Evolutionary conservation across 2,888 invertebrate genomes (phyloP), one percentile per base, ranked within the genome.

Genomic region (Epistrophe eligans): DNA sequence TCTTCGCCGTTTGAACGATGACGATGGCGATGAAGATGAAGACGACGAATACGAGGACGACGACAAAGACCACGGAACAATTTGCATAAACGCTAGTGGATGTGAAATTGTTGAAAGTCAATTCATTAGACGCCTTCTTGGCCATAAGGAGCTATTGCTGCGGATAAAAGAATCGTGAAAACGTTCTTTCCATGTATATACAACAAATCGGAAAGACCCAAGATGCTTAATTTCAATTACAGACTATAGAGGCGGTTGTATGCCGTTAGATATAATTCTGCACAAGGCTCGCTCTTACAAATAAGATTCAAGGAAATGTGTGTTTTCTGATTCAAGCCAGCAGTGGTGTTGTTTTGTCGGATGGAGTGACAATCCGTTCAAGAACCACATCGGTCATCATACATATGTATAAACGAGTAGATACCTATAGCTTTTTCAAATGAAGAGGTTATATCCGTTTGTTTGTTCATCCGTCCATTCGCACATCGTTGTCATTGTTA

Each of bases 101-200:
- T 79, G 79, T 76, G 83, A 87, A 79, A 79, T 87, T 76, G 71
- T 83, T 76, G 87, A 87, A 79, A 87, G 87, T 83, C 87, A 87
- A 87, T 87, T 87, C 87, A 87, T 87, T 87, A 87, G 87, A 87
- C 87, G 87, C 87, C 87, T 85, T 77, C 83, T 76, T 66, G 40
- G 71, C 76, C 71, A 74, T 70, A 84, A 80, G 80, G 74, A 74
- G 48, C 38, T 48, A 81, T 66, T 48, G 50, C 17, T 62, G n/a
- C 17, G 17, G 35, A 50, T 35, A 64, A 66, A 45, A 72, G 66
- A 84, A 84, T 77, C 80, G 84, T 81, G 84, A 76, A 77, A 24
- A 81, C 48, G 76, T 80, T 77, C 76, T 50, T 67, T 67, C 67
- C 50, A 50, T 67, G 19, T 50, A 24, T 2, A 24, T n/a, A n/a